These are phyloP conservation scores for Scartelaos histophorus DNA, from an alignment of 2,113 vertebrate genomes.

Conservation along the genomic window DNA sequence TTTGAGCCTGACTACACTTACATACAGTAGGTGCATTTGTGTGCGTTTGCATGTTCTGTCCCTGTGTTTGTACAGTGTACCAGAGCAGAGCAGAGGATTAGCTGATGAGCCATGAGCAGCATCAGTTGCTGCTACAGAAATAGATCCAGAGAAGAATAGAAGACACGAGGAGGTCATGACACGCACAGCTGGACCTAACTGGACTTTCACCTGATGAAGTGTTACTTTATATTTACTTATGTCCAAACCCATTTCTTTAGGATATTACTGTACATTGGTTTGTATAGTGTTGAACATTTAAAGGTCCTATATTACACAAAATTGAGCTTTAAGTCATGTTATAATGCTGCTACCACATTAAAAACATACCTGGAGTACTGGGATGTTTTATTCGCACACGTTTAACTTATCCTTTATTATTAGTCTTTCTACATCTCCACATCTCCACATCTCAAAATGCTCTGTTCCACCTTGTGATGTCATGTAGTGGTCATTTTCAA, in stretches of 20 bases:
- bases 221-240: background rate
- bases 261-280: too few relatives aligned
- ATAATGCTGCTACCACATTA: too few relatives aligned
- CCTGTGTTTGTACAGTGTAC: conserved; percentile 12
- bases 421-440: too few relatives aligned
- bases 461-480: too few relatives aligned
- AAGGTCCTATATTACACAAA: too few relatives aligned
- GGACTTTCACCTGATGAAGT: conserved; percentile 48
- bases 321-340: too few relatives aligned
- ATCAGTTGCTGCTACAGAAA: conserved; percentile 53
- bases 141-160: conserved; percentile 46
- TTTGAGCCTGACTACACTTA: background rate
- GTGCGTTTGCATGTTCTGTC: background rate
- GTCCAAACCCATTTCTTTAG: background rate
- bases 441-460: too few relatives aligned
- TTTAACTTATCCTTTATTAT: too few relatives aligned
- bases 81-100: conserved; percentile 43
- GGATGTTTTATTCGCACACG: too few relatives aligned
- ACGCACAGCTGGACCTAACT: conserved; percentile 27
- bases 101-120: conserved; percentile 53
- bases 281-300: too few relatives aligned
- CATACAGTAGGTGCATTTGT: background rate
- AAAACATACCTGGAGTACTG: too few relatives aligned
- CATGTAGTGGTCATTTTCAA: too few relatives aligned
- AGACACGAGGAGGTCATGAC: conserved; percentile 29